Evolutionary conservation across 2,113 vertebrate species (phyloP).

Genomic region (Mustelus asterias): DNA sequence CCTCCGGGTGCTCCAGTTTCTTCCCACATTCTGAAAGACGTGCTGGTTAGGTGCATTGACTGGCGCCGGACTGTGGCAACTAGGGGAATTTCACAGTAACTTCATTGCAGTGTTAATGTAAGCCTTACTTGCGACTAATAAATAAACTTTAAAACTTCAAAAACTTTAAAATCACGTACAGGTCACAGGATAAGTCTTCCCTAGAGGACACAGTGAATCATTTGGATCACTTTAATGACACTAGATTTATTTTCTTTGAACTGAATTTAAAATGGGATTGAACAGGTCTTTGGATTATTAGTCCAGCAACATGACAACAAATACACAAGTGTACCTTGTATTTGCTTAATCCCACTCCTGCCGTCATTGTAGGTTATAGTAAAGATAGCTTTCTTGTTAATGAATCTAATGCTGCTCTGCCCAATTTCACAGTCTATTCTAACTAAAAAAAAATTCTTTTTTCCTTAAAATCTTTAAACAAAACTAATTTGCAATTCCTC

Average conservation of each 20-base stretch:
- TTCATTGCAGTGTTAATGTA: too few relatives aligned
- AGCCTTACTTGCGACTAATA: too few relatives aligned
- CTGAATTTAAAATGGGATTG: background rate
- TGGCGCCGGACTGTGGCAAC: too few relatives aligned
- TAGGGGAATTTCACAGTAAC: too few relatives aligned
- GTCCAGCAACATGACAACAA: background rate
- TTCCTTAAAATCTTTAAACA: background rate
- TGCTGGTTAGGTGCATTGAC: too few relatives aligned
- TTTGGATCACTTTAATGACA: background rate
- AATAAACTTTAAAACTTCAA: too few relatives aligned
- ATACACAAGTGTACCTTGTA: background rate
- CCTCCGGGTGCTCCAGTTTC: too few relatives aligned
- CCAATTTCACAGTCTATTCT: background rate
- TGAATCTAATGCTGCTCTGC: background rate
- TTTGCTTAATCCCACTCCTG: background rate
- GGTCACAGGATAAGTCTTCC: background rate
- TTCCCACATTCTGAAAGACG: too few relatives aligned
- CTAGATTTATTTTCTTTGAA: background rate
- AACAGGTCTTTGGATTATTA: background rate
- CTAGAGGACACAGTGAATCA: background rate
- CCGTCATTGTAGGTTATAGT: background rate
- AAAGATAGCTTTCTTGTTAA: background rate
- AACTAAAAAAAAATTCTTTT: background rate
- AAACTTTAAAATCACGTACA: background rate
- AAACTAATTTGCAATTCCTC: background rate